These are phyloP conservation scores for Psix sp. DNA, from an alignment of 1,140 invertebrate genomes.

Conservation along the genomic window DNA sequence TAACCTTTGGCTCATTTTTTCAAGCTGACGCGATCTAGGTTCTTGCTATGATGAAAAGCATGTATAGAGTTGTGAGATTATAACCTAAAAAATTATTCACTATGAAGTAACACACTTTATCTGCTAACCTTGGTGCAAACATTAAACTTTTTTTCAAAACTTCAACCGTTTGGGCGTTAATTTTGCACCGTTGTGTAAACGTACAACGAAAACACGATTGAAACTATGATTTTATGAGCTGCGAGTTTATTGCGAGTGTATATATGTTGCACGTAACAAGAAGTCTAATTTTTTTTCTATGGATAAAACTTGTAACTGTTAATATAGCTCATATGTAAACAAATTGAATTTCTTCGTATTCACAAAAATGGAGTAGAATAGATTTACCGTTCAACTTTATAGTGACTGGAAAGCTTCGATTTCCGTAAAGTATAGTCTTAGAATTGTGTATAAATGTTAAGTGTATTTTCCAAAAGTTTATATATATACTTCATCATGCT, in stretches of 20 bases:
- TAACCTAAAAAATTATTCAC: no score
- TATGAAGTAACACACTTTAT: no score
- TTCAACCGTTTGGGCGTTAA: no score
- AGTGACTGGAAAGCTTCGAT: constrained; percentile 39
- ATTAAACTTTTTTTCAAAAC: no score
- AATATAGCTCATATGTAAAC: constrained; percentile 16
- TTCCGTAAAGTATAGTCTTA: constrained; percentile 18
- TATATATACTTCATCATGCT: no score
- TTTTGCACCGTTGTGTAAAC: no score
- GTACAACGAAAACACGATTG: no score
- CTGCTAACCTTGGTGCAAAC: no score
- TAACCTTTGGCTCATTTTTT: constrained; percentile 19
- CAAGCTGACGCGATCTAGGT: background rate
- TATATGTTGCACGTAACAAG: constrained; percentile 3
- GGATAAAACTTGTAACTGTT: background rate
- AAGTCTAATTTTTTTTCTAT: constrained; percentile 2
- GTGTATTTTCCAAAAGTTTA: constrained; percentile 9
- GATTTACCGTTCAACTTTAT: constrained; percentile 34
- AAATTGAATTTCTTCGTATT: constrained; percentile 45
- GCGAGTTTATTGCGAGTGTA: background rate
- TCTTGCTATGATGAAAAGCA: background rate
- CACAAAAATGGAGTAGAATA: constrained; percentile 30
- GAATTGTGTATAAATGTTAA: constrained; percentile 19
- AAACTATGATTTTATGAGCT: no score
- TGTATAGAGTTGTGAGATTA: background rate